Conservation (phyloP, 2,797 vertebrate genomes). For the Gallinago nigripennis region DNA sequence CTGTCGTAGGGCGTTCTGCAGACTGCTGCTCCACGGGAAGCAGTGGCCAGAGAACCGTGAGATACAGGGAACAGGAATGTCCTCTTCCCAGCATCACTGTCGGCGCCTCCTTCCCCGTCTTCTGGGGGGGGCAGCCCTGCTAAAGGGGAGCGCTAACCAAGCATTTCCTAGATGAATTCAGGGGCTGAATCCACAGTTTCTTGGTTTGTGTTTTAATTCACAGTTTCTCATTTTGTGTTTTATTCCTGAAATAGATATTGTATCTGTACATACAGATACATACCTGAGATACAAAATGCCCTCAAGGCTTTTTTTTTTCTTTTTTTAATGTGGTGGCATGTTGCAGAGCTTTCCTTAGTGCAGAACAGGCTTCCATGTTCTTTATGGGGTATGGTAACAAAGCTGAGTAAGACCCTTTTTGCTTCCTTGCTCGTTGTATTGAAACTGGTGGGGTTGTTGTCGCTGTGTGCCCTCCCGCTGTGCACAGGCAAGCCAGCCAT, state of each 20-base stretch:
- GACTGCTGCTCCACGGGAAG: accelerated
- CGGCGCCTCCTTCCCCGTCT: accelerated
- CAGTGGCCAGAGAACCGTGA: accelerated
- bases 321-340: not conserved
- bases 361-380: accelerated
- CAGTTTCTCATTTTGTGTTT: not conserved
- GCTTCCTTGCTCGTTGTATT: accelerated
- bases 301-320: not conserved
- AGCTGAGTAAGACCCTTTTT: not conserved
- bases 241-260: not conserved
- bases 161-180: accelerated
- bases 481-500: conserved; percentile 93
- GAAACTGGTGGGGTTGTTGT: accelerated
- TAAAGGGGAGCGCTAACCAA: accelerated
- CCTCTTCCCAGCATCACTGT: accelerated
- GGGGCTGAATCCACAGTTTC: not conserved
- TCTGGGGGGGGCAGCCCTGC: not conserved
- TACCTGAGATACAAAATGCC: too few relatives aligned
- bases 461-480: accelerated
- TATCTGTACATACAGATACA: too few relatives aligned
- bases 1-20: not conserved
- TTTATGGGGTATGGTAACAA: not conserved
- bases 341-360: not conserved
- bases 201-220: not conserved
- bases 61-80: accelerated